phyloP scores from a whole-genome alignment of 2,888 invertebrate species.

The Tipula unca region DNA sequence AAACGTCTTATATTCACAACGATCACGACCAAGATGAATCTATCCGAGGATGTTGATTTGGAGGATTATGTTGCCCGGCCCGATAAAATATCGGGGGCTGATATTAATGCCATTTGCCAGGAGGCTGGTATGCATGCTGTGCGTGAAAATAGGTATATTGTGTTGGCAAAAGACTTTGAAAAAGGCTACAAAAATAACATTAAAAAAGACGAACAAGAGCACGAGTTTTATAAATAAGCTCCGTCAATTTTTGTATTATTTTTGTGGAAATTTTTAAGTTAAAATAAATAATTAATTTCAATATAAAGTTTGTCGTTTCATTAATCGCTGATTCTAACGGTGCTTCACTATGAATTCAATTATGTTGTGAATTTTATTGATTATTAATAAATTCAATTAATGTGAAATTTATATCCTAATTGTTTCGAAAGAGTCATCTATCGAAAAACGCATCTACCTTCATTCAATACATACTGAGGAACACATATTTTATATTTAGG shows the following conservation, averaged over 20 bases:
- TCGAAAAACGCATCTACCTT: not conserved
- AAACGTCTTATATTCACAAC: slow-evolving; percentile 98
- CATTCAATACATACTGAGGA: no score
- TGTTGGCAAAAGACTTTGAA: slow-evolving; percentile 97
- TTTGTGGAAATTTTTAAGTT: not conserved
- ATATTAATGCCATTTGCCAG: slow-evolving; percentile 99
- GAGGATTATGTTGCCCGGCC: slow-evolving; percentile 99
- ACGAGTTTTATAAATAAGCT: slow-evolving; percentile 96
- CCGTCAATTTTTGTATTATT: not conserved
- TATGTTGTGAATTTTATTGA: no score
- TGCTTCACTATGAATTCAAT: no score
- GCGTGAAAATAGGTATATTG: slow-evolving; percentile 97
- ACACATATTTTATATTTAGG: no score
- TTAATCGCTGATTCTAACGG: no score
- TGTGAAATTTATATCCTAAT: no score
- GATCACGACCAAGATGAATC: slow-evolving; percentile 93
- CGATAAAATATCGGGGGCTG: slow-evolving; percentile 97
- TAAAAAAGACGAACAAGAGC: slow-evolving; percentile 98
- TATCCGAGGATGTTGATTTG: slow-evolving; percentile 96
- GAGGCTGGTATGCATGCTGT: slow-evolving; percentile 99
- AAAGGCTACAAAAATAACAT: slow-evolving; percentile 99
- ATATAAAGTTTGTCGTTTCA: not conserved
- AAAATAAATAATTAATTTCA: not conserved
- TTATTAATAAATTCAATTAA: no score
- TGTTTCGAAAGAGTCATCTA: not conserved